Evolutionary conservation across 2,797 vertebrate genomes (phyloP), one percentile per base, ranked within the genome.

Genomic region (Eulemur albifrons): DNA sequence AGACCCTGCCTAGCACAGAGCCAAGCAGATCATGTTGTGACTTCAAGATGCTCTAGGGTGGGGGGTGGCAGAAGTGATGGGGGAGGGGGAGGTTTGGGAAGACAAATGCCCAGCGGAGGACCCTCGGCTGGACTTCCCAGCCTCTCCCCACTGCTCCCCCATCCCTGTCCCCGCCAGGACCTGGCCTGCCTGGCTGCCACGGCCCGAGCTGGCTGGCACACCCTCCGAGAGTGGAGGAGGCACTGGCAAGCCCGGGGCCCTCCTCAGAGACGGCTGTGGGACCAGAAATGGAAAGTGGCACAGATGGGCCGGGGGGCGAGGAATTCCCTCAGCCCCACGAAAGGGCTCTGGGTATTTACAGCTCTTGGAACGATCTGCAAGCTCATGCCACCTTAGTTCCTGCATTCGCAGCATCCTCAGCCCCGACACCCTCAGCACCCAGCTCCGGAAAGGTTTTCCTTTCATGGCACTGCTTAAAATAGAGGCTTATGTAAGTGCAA

Each of bases 301-400:
- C 98, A 98, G 98, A 98, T 97, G 97, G 98, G 97, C 92, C 21
- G 95, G 38, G 93, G 98, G 98, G 85, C 96, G 96, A 97, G 98
- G 98, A 98, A 98, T 98, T 98, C 98, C 98, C 98, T 98, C 96
- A 98, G 98, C 95, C 95, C 98, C 97, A 96, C 32, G 80, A 25
- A 97, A 96, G 95, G 96, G 97, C 95, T 84, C 93, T 93, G 93
- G 98, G 97, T 97, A 98, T 98, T 98, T 98, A 97, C 81, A 98
- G 84, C 97, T 97, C 97, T 97, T 86, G 94, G 94, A 98, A 95
- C 76, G 94, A 90, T 96, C 95, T 95, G 91, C 83, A 92, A 97
- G 93, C 98, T 95, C 87, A 93, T 94, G 97, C 93, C 88, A 96
- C 97, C 98, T 97, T 95, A 96, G 72, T 93, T 95, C 94, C 96